phyloP scores from a whole-genome alignment of 2,888 invertebrate species.

The Lypha dubia region DNA sequence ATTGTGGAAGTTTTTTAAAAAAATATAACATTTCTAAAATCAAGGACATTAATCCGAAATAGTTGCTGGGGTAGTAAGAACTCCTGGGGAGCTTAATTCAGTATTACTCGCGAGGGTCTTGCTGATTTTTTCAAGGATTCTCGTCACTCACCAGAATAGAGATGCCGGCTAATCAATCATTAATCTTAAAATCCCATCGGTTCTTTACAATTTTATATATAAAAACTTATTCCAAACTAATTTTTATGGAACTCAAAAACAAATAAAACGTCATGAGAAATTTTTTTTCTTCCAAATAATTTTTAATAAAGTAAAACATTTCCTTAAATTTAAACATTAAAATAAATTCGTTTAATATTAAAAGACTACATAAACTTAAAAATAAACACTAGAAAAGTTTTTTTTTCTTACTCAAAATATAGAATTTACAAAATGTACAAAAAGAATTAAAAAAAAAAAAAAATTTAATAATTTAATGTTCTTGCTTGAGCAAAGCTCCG shows the following conservation, averaged over 20 bases:
- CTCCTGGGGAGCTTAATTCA: too few relatives aligned
- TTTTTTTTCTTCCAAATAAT: not conserved
- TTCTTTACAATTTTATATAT: not conserved
- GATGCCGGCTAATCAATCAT: too few relatives aligned
- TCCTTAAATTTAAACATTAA: slow-evolving; percentile 22
- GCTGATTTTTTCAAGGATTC: too few relatives aligned
- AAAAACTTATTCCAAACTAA: too few relatives aligned
- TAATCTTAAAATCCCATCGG: not conserved
- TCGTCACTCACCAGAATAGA: too few relatives aligned
- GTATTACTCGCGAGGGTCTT: too few relatives aligned
- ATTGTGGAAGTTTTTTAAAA: too few relatives aligned
- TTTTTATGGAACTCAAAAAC: not conserved
- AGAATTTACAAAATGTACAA: slow-evolving; percentile 46
- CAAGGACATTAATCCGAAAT: too few relatives aligned
- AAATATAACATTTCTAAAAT: too few relatives aligned
- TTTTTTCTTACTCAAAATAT: slow-evolving; percentile 20
- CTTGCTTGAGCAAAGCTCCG: slow-evolving; percentile 40
- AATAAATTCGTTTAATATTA: slow-evolving; percentile 32
- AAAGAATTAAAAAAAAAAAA: not conserved
- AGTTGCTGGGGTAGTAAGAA: too few relatives aligned
- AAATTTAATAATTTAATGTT: slow-evolving; percentile 30
- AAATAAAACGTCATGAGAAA: not conserved
- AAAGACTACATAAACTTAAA: slow-evolving; percentile 56
- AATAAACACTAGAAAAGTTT: slow-evolving; percentile 7
- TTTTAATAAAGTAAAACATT: not conserved